Evolutionary conservation across 2,797 vertebrate species (phyloP).

Genomic region (Cygnus olor): DNA sequence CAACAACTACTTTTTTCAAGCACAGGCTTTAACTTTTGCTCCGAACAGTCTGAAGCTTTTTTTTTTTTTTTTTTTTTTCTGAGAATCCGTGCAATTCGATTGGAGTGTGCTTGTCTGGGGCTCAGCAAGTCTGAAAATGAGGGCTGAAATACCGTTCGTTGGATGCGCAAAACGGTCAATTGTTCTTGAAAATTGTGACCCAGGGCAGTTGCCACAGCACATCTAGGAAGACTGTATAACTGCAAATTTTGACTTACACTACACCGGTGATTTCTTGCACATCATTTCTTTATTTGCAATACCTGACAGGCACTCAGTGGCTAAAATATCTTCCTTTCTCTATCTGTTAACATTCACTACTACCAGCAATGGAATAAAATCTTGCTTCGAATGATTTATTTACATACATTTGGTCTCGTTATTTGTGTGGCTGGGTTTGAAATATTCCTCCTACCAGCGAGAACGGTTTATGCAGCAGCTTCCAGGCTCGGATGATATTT

Average conservation of each 20-base stretch:
- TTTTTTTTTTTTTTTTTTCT: not conserved
- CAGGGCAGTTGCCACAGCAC: not conserved
- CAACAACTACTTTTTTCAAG: not conserved
- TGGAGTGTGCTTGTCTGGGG: accelerated
- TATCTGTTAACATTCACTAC: not conserved
- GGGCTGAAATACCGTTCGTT: accelerated
- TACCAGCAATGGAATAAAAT: not conserved
- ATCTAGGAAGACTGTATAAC: not conserved
- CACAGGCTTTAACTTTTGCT: not conserved
- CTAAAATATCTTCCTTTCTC: not conserved
- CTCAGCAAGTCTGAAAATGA: not conserved
- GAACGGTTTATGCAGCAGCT: not conserved
- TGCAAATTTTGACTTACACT: not conserved
- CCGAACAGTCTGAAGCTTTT: not conserved
- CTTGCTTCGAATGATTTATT: not conserved
- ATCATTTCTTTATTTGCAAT: not conserved
- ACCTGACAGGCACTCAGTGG: not conserved
- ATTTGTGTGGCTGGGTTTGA: not conserved
- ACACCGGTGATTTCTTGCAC: not conserved
- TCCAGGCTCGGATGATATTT: not conserved
- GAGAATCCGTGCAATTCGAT: not conserved
- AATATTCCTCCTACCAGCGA: not conserved
- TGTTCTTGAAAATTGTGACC: not conserved
- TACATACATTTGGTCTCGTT: not conserved
- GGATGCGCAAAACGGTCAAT: not conserved